Evolutionary conservation across 1,140 invertebrate species (phyloP).

Genomic region (Tetragonula clypearis): DNA sequence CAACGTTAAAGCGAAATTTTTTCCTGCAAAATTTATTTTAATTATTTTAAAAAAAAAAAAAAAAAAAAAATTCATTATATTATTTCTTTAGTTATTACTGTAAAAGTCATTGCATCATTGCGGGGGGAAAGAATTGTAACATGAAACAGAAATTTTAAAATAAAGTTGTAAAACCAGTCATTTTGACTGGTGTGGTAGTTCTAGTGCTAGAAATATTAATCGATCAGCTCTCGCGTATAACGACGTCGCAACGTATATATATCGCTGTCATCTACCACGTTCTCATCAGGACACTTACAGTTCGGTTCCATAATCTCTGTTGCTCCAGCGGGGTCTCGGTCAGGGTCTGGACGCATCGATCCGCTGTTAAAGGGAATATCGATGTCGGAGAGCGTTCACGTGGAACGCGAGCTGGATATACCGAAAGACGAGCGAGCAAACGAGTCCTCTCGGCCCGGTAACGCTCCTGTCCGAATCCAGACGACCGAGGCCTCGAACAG

Average conservation of each 20-base stretch:
- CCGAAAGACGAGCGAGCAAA: not conserved
- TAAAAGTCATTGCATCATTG: too few species aligned
- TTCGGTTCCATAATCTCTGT: not conserved
- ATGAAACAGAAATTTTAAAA: too few species aligned
- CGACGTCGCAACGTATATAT: not conserved
- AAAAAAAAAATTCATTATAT: too few species aligned
- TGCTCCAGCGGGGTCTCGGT: not conserved
- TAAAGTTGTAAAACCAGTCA: too few species aligned
- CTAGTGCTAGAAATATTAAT: not conserved
- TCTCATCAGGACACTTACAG: not conserved
- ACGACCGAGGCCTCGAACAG: not conserved
- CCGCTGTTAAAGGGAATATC: slow-evolving; percentile 21
- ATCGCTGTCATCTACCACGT: not conserved
- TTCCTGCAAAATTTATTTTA: too few species aligned
- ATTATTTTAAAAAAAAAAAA: too few species aligned
- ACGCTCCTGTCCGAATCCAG: slow-evolving; percentile 17
- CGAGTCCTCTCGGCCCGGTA: not conserved
- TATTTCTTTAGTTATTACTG: too few species aligned
- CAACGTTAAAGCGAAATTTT: too few species aligned
- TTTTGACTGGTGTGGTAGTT: too few species aligned
- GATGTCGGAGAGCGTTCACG: not conserved
- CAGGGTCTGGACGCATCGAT: not conserved
- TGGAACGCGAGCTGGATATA: too few species aligned
- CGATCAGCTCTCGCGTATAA: not conserved
- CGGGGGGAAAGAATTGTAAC: too few species aligned